Percentiles rank a stretch among this genome's conserved stretches.
Evolutionary conservation across 2,888 invertebrate genomes (phyloP).

Genomic region (Ichneumoninae sp.): DNA sequence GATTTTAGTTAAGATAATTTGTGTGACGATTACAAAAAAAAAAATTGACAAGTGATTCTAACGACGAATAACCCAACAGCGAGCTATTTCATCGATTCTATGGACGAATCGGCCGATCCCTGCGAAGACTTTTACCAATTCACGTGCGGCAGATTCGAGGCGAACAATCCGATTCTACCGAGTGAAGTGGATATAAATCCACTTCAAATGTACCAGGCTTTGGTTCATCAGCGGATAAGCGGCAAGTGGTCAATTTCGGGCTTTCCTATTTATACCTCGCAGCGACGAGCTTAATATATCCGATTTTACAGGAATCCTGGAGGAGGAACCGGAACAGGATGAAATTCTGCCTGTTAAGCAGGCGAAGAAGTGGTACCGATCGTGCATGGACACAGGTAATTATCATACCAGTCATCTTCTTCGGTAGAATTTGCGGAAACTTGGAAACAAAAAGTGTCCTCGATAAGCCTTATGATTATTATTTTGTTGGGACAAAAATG

Average conservation of each 20-base stretch:
- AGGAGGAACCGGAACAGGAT: constrained; percentile 27
- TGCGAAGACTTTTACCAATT: constrained; percentile 59
- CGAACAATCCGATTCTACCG: constrained; percentile 18
- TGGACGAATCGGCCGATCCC: constrained; percentile 49
- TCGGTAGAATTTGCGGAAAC: too few relatives aligned
- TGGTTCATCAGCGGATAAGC: background rate
- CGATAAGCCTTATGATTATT: too few relatives aligned
- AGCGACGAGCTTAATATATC: background rate
- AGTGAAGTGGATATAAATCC: constrained; percentile 26
- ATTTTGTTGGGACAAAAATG: too few relatives aligned
- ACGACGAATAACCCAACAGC: background rate
- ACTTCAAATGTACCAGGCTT: background rate
- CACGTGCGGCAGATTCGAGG: constrained; percentile 38
- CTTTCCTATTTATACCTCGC: background rate
- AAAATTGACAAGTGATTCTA: too few relatives aligned
- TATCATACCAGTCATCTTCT: too few relatives aligned
- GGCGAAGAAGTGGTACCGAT: constrained; percentile 67
- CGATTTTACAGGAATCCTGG: constrained; percentile 55
- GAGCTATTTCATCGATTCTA: background rate
- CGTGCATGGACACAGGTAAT: constrained; percentile 68
- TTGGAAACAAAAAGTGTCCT: too few relatives aligned
- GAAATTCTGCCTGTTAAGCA: constrained; percentile 63
- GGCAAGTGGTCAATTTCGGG: background rate
- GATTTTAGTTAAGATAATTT: too few relatives aligned
- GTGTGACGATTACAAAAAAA: too few relatives aligned